Evolutionary conservation across 2,888 invertebrate genomes (phyloP), one percentile per base, ranked within the genome.

Genomic region (Acanthococcus lagerstroemiae): DNA sequence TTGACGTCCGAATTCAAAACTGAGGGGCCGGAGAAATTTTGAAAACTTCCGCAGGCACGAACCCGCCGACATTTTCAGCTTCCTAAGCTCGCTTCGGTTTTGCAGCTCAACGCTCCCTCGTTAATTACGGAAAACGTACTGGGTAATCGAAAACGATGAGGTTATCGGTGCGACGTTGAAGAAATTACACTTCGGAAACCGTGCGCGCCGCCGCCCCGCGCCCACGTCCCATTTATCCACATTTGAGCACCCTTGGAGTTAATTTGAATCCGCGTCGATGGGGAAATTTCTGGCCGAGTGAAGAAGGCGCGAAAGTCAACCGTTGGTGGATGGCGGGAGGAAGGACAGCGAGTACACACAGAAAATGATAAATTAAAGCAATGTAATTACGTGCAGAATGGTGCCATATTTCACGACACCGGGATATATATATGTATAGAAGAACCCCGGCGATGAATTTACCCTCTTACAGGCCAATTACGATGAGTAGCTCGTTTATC

Each of bases 381-480:
- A 58, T 58, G 58, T 58, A 58, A 58, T 58, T 58, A 46, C 58
- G 58, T 45, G 58, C 45, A 58, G 58, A 45, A 58, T 44, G 45
- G 58, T 58, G 58, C 58, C 58, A 58, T 58, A 58, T 58, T 58
- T 45, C 45, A 45, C 58, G 58, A 44, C 58, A 58, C 58, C 25
- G 25, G 58, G 45, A 58, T 45, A 58, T 26, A 44, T 26, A 45
- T 37, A 37, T 6, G 37, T 37, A 37, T 9, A 12, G 37, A 37
- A 9, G 7, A 37, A 12, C 37, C 22, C n/a, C 7, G 26, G 30
- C 56, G 58, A 25, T 58, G 45, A 45, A 44, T 58, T 45, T 45
- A 58, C 58, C 58, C 58, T 58, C 58, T 58, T 58, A 58, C 58
- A 58, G 58, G 58, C 58, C 58, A 58, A 58, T 58, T 58, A 58